phyloP scores from a whole-genome alignment of 2,888 invertebrate species.

The Drosophila acutilabella region DNA sequence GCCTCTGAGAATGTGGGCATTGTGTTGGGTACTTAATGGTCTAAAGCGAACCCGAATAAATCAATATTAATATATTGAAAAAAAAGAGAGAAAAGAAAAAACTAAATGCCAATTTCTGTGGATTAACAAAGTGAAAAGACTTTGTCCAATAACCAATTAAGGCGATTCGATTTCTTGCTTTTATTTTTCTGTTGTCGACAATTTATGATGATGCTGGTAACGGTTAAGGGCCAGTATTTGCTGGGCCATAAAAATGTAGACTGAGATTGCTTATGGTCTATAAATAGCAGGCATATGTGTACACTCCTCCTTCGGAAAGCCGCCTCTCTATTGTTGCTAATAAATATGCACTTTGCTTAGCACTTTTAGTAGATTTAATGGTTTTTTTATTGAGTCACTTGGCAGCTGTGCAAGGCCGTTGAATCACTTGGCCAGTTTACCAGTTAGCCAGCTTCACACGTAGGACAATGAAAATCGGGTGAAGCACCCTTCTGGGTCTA shows the following conservation, averaged over 20 bases:
- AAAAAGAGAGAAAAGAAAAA: background rate
- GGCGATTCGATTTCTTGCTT: constrained; percentile 22
- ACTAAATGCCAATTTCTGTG: constrained; percentile 4
- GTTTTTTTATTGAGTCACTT: constrained; percentile 67
- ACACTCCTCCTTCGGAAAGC: background rate
- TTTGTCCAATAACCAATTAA: constrained; percentile 28
- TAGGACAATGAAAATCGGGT: constrained; percentile 34
- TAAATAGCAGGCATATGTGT: constrained; percentile 45
- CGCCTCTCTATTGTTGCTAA: background rate
- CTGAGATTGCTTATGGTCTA: constrained; percentile 48
- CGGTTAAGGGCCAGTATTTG: constrained; percentile 22
- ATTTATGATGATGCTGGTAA: constrained; percentile 44
- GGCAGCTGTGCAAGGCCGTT: constrained; percentile 53
- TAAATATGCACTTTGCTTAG: constrained; percentile 60
- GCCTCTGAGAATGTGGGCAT: constrained; percentile 65
- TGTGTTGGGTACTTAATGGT: constrained; percentile 39
- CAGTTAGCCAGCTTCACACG: background rate
- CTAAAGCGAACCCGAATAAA: constrained; percentile 34
- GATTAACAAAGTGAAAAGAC: background rate
- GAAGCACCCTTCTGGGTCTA: constrained; percentile 56
- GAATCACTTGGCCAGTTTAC: constrained; percentile 44
- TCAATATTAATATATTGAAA: constrained; percentile 38
- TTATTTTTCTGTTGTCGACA: constrained; percentile 2
- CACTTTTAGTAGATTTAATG: constrained; percentile 56
- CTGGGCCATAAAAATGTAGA: constrained; percentile 33